Evolutionary conservation across 92 coral and sea anemone genomes (phyloP), one percentile per base, ranked within the genome.

Genomic region (Porites lobata): DNA sequence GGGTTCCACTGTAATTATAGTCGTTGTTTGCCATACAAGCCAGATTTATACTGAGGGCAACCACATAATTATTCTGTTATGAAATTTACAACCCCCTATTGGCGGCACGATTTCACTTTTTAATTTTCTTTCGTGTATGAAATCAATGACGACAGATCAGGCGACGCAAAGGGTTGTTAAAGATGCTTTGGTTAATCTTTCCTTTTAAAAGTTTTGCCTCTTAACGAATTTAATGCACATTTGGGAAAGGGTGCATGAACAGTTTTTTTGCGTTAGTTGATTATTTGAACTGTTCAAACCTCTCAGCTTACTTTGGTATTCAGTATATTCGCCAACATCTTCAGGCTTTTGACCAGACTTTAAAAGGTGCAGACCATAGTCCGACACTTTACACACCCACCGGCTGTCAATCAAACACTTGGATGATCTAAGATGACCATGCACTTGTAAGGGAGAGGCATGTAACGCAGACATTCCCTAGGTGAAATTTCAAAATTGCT

Each of bases 341-440:
- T 88, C 72, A 78, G 70, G n/a, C 51, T 75, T 88, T 68, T 89
- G 94, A 19, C 82, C 90, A 58, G 80, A 75, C 62, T 89, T 84
- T 3, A 92, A 53, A 1, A 88, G 72, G 15, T 65, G 59, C 50
- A 92, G 80, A 64, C 94, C 94, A 84, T 82, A 92, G 69, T 92
- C 94, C 24, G 90, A 69, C 5, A 92, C 88, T 61, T 89, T 89
- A 47, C 94, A 92, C 59, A 92, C 94, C 94, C 94, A 92, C 13
- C 94, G 92, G 22, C 82, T 92, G 92, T 92, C 94, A 77, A 92
- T 92, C 94, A 92, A 84, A 75, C 94, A 92, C 50, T 92, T 92
- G 12, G 89, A 92, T 32, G 94, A 92, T 13, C 83, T 82, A 1
- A 92, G 90, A 26, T 80, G 79, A 19, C 94, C 94, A 50, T 92